Conservation (phyloP, 2,888 invertebrate species). For the Acanthosepion lycidas region DNA sequence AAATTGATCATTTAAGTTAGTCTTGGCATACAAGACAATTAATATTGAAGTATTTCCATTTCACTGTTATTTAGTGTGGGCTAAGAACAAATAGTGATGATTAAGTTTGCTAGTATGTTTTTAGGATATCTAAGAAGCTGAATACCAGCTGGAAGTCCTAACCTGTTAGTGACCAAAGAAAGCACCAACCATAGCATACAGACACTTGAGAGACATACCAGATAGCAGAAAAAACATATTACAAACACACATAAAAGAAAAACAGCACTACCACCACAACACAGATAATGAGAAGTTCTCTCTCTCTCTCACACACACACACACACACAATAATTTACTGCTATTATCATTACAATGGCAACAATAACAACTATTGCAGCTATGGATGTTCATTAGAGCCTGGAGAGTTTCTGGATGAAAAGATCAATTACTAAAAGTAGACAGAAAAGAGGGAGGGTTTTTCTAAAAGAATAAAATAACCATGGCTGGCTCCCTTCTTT, state of each 20-base stretch:
- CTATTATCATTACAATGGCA: not conserved
- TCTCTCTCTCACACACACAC: too few relatives aligned
- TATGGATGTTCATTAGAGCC: not conserved
- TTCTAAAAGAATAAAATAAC: not conserved
- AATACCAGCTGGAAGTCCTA: not conserved
- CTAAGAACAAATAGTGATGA: not conserved
- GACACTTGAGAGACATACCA: not conserved
- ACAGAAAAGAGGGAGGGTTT: not conserved
- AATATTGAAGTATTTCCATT: not conserved
- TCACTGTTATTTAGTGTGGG: not conserved
- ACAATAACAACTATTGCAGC: not conserved
- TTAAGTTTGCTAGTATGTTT: not conserved
- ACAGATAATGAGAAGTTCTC: not conserved
- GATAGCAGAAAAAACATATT: too few relatives aligned
- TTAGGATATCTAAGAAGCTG: conserved; percentile 4
- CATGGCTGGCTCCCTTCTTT: conserved; percentile 1
- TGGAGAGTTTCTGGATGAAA: not conserved
- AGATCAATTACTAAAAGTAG: not conserved
- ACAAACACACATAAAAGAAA: not conserved
- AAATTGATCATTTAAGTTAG: too few relatives aligned
- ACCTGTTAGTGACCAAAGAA: not conserved
- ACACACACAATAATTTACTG: not conserved
- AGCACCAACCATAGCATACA: not conserved
- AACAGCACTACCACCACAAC: not conserved
- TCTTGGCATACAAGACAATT: not conserved